phyloP scores from a whole-genome alignment of 2,888 invertebrate species.

The Yponomeuta cagnagella region DNA sequence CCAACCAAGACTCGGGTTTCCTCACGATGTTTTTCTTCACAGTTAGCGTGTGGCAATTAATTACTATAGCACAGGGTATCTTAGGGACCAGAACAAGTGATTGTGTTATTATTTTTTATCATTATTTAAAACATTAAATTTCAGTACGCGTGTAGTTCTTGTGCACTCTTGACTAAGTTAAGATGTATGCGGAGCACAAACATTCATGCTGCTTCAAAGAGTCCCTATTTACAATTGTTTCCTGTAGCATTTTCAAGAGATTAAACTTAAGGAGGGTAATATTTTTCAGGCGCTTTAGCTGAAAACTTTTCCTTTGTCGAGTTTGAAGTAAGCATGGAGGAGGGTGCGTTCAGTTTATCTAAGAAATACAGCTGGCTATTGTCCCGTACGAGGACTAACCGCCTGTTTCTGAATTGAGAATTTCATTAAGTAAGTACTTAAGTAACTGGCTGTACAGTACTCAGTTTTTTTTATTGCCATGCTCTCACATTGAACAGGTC shows the following conservation, averaged over 20 bases:
- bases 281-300: conserved; percentile 61
- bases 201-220: conserved; percentile 24
- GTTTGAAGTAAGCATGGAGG: conserved; percentile 26
- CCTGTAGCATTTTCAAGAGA: conserved; percentile 57
- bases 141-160: background rate
- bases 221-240: conserved; percentile 61
- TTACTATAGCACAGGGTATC: too few relatives aligned
- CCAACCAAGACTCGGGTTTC: too few relatives aligned
- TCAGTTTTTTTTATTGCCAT: too few relatives aligned
- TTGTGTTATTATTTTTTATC: too few relatives aligned
- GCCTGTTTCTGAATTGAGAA: too few relatives aligned
- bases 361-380: conserved; percentile 11
- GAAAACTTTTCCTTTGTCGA: conserved; percentile 56
- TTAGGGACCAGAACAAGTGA: too few relatives aligned
- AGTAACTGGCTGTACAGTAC: too few relatives aligned
- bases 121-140: too few relatives aligned
- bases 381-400: background rate
- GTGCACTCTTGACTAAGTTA: background rate
- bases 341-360: conserved; percentile 27
- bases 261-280: conserved; percentile 67
- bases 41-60: too few relatives aligned
- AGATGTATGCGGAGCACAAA: background rate
- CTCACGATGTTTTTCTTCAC: too few relatives aligned
- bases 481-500: too few relatives aligned
- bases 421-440: too few relatives aligned